phyloP scores from a whole-genome alignment of 1,140 invertebrate species.

The Cydia fagiglandana region DNA sequence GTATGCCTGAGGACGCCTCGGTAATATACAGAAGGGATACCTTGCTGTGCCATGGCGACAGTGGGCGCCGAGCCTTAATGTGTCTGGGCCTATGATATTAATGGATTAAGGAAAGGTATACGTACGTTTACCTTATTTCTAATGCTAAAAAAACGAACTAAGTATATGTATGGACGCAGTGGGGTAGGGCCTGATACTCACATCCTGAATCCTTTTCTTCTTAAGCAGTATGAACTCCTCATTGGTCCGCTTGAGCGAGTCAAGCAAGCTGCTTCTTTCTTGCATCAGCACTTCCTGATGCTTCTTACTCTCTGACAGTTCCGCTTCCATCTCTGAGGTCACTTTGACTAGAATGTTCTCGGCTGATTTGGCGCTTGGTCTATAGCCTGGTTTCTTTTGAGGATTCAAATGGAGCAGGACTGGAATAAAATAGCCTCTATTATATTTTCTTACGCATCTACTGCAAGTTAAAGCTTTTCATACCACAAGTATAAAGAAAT shows the following conservation, averaged over 20 bases:
- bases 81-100: no score
- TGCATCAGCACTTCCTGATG: constrained; percentile 81
- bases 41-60: no score
- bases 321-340: constrained; percentile 72
- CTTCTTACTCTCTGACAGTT: constrained; percentile 69
- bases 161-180: no score
- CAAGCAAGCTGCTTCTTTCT: constrained; percentile 82
- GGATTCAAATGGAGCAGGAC: constrained; percentile 75
- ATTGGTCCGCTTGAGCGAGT: constrained; percentile 82
- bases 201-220: constrained; percentile 87
- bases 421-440: constrained; percentile 45
- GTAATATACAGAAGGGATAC: no score
- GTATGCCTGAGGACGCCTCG: no score
- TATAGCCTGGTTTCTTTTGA: constrained; percentile 71
- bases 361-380: constrained; percentile 67
- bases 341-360: constrained; percentile 76
- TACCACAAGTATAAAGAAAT: no score
- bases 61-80: no score
- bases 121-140: no score
- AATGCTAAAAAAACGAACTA: no score
- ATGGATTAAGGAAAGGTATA: background rate
- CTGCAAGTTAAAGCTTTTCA: background rate
- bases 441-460: background rate
- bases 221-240: constrained; percentile 86
- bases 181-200: constrained; percentile 68